Conservation (phyloP, 2,113 vertebrate genomes). For the Phodopus roborovskii region DNA sequence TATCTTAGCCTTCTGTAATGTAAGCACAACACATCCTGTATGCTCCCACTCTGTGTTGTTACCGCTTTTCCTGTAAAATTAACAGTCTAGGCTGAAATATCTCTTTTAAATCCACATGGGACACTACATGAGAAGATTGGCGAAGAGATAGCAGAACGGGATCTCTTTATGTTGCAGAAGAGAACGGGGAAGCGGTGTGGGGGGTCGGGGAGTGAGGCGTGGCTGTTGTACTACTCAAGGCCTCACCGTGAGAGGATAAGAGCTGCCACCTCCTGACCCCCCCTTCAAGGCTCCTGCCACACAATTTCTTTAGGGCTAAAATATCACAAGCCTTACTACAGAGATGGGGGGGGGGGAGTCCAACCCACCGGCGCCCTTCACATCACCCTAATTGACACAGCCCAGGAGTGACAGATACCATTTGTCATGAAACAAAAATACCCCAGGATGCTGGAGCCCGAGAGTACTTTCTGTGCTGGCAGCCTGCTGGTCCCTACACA, state of each 20-base stretch:
- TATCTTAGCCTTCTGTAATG: not conserved
- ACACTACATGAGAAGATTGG: not conserved
- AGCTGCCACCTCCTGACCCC: not conserved
- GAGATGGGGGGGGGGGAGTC: not conserved
- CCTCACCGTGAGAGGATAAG: not conserved
- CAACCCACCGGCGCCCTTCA: not conserved
- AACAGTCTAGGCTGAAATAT: not conserved
- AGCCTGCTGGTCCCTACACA: not conserved
- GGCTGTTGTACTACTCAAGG: not conserved
- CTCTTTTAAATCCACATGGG: not conserved
- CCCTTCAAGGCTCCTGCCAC: not conserved
- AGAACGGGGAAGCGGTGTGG: not conserved
- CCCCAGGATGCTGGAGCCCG: constrained; percentile 12
- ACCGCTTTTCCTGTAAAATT: not conserved
- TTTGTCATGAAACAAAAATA: constrained; percentile 51
- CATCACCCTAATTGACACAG: constrained; percentile 18
- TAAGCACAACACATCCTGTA: not conserved
- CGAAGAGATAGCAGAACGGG: not conserved
- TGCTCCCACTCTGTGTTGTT: not conserved
- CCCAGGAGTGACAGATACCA: constrained; percentile 50
- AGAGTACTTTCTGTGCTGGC: not conserved
- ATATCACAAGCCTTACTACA: not conserved
- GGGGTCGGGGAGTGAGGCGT: too few species aligned
- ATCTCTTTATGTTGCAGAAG: not conserved
- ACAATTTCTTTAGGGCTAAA: not conserved